phyloP scores from a whole-genome alignment of 2,113 vertebrate genomes.

The Heterocephalus glaber region DNA sequence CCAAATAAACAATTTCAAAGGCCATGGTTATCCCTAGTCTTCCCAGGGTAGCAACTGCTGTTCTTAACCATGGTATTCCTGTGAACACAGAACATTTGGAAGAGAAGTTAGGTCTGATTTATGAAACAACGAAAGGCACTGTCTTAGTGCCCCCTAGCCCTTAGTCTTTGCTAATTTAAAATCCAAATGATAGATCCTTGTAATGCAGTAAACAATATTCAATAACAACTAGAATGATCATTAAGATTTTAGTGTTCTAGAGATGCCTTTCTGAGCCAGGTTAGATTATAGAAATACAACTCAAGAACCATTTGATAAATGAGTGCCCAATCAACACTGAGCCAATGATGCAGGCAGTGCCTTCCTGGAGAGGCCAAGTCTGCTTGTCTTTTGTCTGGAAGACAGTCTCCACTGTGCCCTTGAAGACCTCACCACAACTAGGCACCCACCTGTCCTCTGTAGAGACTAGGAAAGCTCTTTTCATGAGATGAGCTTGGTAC shows the following conservation, averaged over 20 bases:
- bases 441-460: not conserved
- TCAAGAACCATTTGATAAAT: not conserved
- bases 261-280: not conserved
- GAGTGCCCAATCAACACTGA: not conserved
- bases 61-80: constrained; percentile 94
- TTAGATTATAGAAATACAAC: not conserved
- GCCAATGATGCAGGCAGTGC: not conserved
- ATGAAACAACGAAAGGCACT: not conserved
- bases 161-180: not conserved
- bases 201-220: not conserved
- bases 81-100: constrained; percentile 61
- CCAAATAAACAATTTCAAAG: constrained; percentile 95
- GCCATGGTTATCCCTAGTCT: constrained; percentile 94
- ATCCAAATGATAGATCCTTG: not conserved
- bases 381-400: not conserved
- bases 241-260: not conserved
- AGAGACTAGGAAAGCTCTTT: not conserved
- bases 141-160: not conserved
- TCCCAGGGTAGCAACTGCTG: constrained; percentile 89
- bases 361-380: not conserved
- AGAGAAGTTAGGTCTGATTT: not conserved
- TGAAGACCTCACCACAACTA: fast-evolving
- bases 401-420: not conserved
- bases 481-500: not conserved
- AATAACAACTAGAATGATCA: fast-evolving